Conservation (phyloP, 2,888 invertebrate species). For the Drosophila parthenogenetica region DNA sequence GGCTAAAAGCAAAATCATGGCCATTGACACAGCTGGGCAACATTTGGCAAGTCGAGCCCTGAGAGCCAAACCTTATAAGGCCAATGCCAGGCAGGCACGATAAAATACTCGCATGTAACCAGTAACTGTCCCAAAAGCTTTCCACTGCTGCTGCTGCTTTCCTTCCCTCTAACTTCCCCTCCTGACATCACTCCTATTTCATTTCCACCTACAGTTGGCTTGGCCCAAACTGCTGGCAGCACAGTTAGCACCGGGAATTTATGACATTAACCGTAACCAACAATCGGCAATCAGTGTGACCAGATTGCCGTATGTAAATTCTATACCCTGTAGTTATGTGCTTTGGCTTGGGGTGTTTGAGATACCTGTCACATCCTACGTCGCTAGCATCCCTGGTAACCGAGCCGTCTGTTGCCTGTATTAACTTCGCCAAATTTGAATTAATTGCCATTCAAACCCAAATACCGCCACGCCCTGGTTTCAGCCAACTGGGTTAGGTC, state of each 20-base stretch:
- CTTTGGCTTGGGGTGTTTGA: too few species aligned
- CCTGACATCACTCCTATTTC: neutral
- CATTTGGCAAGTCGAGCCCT: constrained; percentile 46
- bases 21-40: constrained; percentile 64
- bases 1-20: constrained; percentile 30
- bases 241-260: constrained; percentile 62
- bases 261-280: constrained; percentile 48
- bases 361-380: too few species aligned
- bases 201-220: constrained; percentile 28
- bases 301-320: constrained; percentile 22
- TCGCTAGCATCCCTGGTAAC: neutral
- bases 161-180: too few species aligned
- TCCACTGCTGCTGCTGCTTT: too few species aligned
- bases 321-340: neutral
- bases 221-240: constrained; percentile 31
- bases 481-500: neutral
- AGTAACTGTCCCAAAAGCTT: neutral
- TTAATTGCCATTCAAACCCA: constrained; percentile 21
- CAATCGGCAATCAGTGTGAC: constrained; percentile 27
- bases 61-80: constrained; percentile 55
- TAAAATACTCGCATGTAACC: constrained; percentile 36
- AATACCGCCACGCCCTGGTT: constrained; percentile 28
- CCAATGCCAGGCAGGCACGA: constrained; percentile 35
- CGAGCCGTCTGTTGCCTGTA: constrained; percentile 7
- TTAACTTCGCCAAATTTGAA: constrained; percentile 9